phyloP scores from a whole-genome alignment of 2,797 vertebrate species.

The Hephaestus fuliginosus region DNA sequence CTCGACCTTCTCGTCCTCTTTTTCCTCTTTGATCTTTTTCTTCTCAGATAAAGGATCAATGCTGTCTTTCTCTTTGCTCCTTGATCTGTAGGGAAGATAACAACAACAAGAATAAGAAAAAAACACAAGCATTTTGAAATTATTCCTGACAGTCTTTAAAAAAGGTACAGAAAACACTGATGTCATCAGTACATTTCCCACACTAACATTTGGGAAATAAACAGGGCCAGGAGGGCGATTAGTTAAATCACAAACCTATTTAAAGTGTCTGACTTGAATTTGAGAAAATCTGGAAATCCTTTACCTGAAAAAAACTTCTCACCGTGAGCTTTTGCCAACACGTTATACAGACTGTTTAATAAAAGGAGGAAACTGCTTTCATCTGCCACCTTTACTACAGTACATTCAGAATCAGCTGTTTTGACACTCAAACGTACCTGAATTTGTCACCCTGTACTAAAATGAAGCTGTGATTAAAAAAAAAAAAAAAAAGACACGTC shows the following conservation, averaged over 20 bases:
- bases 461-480: not conserved
- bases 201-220: too few species aligned
- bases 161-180: not conserved
- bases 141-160: too few species aligned
- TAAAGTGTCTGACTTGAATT: not conserved
- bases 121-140: not conserved
- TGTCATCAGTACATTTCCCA: too few species aligned
- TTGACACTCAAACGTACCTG: not conserved
- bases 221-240: not conserved
- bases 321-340: not conserved
- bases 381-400: not conserved
- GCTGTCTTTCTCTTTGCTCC: slow-evolving; percentile 94
- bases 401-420: not conserved
- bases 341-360: not conserved
- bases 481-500: not conserved
- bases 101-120: not conserved
- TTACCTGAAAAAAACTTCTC: not conserved
- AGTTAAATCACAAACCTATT: not conserved
- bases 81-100: slow-evolving; percentile 79
- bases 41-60: slow-evolving; percentile 91
- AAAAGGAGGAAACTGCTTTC: not conserved
- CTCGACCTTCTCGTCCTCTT: slow-evolving; percentile 96
- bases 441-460: not conserved
- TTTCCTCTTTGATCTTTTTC: slow-evolving; percentile 97
- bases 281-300: not conserved